These are phyloP conservation scores for Petrocephalus microphthalmus DNA, from an alignment of 2,113 vertebrate species.

Conservation along the genomic window DNA sequence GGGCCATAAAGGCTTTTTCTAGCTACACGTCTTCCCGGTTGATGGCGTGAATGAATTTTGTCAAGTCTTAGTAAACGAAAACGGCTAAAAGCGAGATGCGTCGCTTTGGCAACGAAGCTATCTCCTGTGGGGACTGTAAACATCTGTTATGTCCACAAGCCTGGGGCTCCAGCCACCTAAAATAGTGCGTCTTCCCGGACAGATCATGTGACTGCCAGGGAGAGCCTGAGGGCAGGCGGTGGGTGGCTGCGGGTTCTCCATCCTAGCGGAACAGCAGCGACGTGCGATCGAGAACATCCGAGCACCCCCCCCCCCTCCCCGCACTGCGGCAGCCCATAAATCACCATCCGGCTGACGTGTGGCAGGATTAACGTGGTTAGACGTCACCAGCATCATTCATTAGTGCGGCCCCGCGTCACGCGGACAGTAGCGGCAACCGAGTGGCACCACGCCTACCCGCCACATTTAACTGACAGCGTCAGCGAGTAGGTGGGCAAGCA, in stretches of 20 bases:
- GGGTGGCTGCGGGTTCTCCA: not conserved
- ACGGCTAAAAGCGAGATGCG: not conserved
- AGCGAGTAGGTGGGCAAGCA: not conserved
- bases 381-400: slow-evolving; percentile 11
- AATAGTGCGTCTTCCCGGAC: not conserved
- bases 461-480: not conserved
- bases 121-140: not conserved
- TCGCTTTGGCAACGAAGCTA: not conserved
- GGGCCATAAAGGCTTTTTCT: not conserved
- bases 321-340: slow-evolving; percentile 9
- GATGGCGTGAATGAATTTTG: not conserved
- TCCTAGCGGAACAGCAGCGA: not conserved
- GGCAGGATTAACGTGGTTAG: not conserved
- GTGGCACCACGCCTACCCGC: too few species aligned
- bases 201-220: not conserved
- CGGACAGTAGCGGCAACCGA: not conserved
- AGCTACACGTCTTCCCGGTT: not conserved
- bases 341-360: slow-evolving; percentile 15
- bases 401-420: not conserved
- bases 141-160: not conserved
- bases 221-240: not conserved
- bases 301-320: too few species aligned
- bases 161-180: not conserved
- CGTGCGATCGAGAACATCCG: too few species aligned
- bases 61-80: not conserved